Evolutionary conservation across 2,113 vertebrate species (phyloP), one percentile per base, ranked within the genome.

Genomic region (Pomatorhinus ruficollis): DNA sequence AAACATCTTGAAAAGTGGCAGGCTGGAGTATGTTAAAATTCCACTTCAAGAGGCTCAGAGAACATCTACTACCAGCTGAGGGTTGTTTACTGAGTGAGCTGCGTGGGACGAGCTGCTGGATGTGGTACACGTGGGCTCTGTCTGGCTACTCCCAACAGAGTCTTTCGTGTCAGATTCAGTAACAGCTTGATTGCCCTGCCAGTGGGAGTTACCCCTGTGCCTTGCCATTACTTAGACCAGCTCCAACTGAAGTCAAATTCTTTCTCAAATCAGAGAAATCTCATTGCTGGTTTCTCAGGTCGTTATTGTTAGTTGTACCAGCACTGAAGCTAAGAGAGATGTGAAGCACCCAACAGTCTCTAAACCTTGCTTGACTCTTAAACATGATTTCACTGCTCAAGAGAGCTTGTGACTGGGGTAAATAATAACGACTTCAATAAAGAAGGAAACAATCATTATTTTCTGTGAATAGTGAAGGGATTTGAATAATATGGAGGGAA

Each of bases 1-100:
- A 88, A 94, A 70, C 15, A 72, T 40, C 45, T 37, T 83, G 54
- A 87, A 72, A 78, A 91, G 6, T 30, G 8, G 19, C 50, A 72
- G 35, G 78, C 31, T 87, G 35, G 12, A 70, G 33, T 8, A 6
- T 33, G 66, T 54, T 69, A 59, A 69, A 87, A 89, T 42, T 30
- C 11, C 42, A 53, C 70, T 71, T 88, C 28, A 47, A 66, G 66
- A 89, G 87, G 61, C 54, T 54, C n/a, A 61, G 77, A 70, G 50
- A 84, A 8, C 77, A 61, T 37, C 54, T 53, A 13, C 59, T 83
- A 42, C 28, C 59, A 88, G 54, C n/a, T 72, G 84, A 70, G 19
- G 20, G 66, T 15, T 91, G 70, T 87, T 95, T 61, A 14, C 45
- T 19, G 49, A 91, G 64, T 22, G 49, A 89, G 64, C 42, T 63